These are phyloP conservation scores for Taenioides sp. DNA, from an alignment of 2,797 vertebrate species.

Conservation along the genomic window DNA sequence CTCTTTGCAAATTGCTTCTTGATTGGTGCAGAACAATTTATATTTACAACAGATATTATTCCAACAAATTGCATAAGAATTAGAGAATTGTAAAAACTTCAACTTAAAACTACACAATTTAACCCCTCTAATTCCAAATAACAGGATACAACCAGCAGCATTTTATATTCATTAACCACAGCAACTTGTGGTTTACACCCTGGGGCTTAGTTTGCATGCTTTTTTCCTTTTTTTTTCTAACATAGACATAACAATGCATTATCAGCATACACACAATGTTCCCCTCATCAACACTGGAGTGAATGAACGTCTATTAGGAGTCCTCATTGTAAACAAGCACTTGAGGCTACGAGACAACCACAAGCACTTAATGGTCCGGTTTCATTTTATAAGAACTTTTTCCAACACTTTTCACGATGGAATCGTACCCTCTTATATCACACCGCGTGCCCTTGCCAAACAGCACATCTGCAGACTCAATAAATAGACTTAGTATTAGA, in stretches of 20 bases:
- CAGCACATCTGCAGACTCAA: conserved; percentile 27
- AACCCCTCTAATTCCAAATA: neutral
- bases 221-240: conserved; percentile 13
- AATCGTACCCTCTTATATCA: conserved; percentile 36
- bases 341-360: conserved; percentile 49
- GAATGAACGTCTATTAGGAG: conserved; percentile 31
- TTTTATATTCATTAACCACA: neutral
- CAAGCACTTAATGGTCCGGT: conserved; percentile 53
- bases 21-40: too few relatives aligned
- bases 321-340: conserved; percentile 59
- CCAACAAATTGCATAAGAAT: too few relatives aligned
- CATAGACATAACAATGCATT: conserved; percentile 33
- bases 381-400: conserved; percentile 50
- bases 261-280: conserved; percentile 48
- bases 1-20: too few relatives aligned
- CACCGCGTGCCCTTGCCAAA: conserved; percentile 39
- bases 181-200: conserved; percentile 39
- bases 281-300: conserved; percentile 54
- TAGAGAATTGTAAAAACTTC: too few relatives aligned
- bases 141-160: neutral
- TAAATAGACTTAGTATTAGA: conserved; percentile 36
- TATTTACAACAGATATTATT: too few relatives aligned
- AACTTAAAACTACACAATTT: too few relatives aligned
- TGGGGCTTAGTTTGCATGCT: conserved; percentile 21
- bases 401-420: conserved; percentile 46